These are phyloP conservation scores for Diarsia mendica DNA, from an alignment of 2,888 invertebrate genomes.

Conservation along the genomic window DNA sequence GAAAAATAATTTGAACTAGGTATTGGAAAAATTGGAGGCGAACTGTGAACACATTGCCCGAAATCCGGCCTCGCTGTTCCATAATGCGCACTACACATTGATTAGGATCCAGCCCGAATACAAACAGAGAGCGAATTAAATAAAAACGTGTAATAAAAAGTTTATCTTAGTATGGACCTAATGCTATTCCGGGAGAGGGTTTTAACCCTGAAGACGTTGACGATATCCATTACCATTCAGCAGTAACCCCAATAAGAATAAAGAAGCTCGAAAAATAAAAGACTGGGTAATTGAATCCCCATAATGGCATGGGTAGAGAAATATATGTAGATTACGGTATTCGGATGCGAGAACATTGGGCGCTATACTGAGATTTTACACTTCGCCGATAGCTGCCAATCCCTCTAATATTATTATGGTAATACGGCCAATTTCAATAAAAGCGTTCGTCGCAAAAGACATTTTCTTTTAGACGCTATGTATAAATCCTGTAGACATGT, in stretches of 20 bases:
- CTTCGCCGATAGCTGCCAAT: conserved; percentile 87
- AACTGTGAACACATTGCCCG: conserved; percentile 40
- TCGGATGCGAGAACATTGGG: conserved; percentile 80
- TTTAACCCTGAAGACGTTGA: conserved; percentile 70
- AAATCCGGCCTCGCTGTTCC: conserved; percentile 45
- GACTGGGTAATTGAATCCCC: conserved; percentile 85
- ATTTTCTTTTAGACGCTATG: conserved; percentile 81
- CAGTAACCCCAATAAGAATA: conserved; percentile 75
- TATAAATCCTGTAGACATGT: conserved; percentile 85
- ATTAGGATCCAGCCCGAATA: conserved; percentile 63
- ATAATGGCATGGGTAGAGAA: conserved; percentile 80
- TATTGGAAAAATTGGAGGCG: conserved; percentile 35
- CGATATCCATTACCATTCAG: conserved; percentile 75
- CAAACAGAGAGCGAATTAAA: conserved; percentile 67
- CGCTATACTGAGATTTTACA: conserved; percentile 86
- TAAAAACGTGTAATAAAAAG: conserved; percentile 70
- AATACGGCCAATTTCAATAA: conserved; percentile 89
- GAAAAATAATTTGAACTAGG: conserved; percentile 37
- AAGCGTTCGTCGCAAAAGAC: conserved; percentile 84
- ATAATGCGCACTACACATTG: conserved; percentile 63
- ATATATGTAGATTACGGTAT: conserved; percentile 82
- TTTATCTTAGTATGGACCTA: conserved; percentile 69
- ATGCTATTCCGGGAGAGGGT: conserved; percentile 69
- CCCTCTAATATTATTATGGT: conserved; percentile 90
- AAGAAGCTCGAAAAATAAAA: conserved; percentile 80